Evolutionary conservation across 2,113 vertebrate species (phyloP).

Genomic region (Melospiza melodia): DNA sequence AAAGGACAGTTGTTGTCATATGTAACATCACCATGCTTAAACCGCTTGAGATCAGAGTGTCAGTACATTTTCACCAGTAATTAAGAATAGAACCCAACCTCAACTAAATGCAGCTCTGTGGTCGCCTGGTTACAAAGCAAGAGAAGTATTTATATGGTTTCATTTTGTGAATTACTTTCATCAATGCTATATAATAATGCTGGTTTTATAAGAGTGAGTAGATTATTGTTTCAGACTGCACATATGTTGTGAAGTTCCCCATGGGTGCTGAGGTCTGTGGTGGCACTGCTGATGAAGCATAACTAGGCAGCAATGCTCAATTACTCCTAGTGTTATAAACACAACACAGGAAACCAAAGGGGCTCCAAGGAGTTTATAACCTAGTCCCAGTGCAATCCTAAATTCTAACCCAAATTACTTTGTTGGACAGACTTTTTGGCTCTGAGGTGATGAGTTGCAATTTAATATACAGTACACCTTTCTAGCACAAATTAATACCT

Average conservation of each 20-base stretch:
- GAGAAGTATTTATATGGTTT: not conserved
- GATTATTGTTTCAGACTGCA: not conserved
- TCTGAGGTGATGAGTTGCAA: not conserved
- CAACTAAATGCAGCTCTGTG: not conserved
- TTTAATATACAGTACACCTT: not conserved
- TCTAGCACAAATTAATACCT: not conserved
- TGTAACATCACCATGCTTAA: not conserved
- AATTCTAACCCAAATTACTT: not conserved
- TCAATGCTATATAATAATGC: not conserved
- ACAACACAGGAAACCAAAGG: not conserved
- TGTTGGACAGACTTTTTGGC: not conserved
- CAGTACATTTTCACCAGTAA: not conserved
- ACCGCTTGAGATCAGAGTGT: accelerated
- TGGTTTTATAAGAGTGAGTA: not conserved
- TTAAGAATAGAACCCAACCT: not conserved
- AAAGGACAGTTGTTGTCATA: not conserved
- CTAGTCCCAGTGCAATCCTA: not conserved
- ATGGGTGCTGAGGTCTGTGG: not conserved
- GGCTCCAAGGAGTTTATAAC: not conserved
- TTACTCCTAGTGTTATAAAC: not conserved
- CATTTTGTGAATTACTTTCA: not conserved
- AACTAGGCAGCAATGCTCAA: not conserved
- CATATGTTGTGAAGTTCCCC: not conserved
- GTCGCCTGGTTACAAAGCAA: not conserved
- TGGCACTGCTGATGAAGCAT: not conserved